Evolutionary conservation across 2,113 vertebrate species (phyloP), one percentile per base, ranked within the genome.

Genomic region (Gavia stellata): DNA sequence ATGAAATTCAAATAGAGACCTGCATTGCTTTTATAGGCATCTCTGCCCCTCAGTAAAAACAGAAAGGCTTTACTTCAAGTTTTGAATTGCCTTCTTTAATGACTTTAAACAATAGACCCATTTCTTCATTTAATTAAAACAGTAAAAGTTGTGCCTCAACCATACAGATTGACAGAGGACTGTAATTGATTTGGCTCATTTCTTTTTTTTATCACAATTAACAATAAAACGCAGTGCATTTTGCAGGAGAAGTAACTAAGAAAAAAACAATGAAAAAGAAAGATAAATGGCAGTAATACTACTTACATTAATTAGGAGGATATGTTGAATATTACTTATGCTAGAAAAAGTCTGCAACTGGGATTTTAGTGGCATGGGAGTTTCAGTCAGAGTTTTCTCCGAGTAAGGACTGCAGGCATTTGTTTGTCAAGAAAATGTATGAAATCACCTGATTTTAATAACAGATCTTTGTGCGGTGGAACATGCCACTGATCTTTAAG

Each of bases 61-160:
- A 85, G 63, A 88, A 90, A 44, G 56, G 70, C 49, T 94, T 92
- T 91, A 44, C 59, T 81, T 95, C 77, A 94, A 79, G 52, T 94
- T 96, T 92, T 95, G 93, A 97, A 98, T 97, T 97, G 94, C 86
- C 85, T 96, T 97, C 85, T 98, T 98, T 97, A 87, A 93, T 96
- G 86, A 72, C 82, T 81, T 95, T 95, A 94, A 98, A 98, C 97
- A 98, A 97, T 97, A 96, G 94, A 78, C 58, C 80, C 85, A 58
- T 98, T 97, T 98, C 94, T 97, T 92, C 91, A 82, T 97, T 98
- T 98, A 98, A 98, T 98, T 98, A 98, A 98, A 98, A 97, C 95
- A 96, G 85, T 96, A 97, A 98, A 98, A 97, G 61, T 94, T 96
- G 87, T 88, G 93, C 92, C 94, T 97, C 94, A 91, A 38, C 91